Conservation (phyloP, 2,797 vertebrate genomes). For the Siniperca undulata region DNA sequence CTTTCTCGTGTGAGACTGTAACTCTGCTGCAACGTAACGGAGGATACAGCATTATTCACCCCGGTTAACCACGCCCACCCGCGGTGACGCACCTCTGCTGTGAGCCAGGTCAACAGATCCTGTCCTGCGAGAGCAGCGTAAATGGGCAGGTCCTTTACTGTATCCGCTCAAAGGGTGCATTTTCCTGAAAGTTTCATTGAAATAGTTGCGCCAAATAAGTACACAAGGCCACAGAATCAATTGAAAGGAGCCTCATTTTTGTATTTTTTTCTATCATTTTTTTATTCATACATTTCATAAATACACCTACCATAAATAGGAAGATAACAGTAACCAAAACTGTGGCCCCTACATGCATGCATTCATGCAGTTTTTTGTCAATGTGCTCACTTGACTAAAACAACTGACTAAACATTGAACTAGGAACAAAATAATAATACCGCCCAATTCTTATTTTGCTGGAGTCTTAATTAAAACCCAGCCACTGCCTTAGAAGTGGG, state of each 20-base stretch:
- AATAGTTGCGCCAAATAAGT: background rate
- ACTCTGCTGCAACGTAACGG: slow-evolving; percentile 64
- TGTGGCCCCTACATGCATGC: background rate
- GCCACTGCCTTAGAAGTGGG: slow-evolving; percentile 10
- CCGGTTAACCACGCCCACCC: slow-evolving; percentile 77
- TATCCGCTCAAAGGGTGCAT: too few species aligned
- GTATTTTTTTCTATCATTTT: background rate
- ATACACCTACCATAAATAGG: background rate
- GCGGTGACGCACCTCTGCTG: slow-evolving; percentile 68
- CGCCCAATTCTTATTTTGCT: background rate
- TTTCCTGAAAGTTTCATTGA: background rate
- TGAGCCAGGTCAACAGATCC: slow-evolving; percentile 55
- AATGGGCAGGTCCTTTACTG: background rate
- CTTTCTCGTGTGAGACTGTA: slow-evolving; percentile 47
- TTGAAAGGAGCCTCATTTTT: background rate
- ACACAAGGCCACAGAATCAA: rapidly evolving
- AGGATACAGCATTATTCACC: slow-evolving; percentile 49
- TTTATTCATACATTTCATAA: background rate
- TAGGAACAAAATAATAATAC: background rate
- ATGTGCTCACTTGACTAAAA: background rate
- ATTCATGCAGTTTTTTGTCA: background rate
- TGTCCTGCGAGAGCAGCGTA: background rate
- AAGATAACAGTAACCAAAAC: background rate
- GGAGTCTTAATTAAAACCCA: slow-evolving; percentile 28
- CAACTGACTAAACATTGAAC: background rate